Conservation (phyloP, 2,797 vertebrate genomes). For the Prionace glauca region DNA sequence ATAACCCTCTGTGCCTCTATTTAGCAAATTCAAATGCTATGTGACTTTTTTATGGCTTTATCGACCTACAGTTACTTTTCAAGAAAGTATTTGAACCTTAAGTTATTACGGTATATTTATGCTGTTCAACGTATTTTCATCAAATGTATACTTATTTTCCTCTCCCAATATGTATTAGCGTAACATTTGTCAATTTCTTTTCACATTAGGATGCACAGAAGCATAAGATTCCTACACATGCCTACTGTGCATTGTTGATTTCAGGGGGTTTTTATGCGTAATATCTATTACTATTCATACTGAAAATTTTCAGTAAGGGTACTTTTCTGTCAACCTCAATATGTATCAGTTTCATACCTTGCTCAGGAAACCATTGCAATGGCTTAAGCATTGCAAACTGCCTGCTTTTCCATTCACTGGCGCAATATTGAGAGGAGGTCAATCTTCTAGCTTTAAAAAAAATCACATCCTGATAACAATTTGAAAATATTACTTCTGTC, state of each 20-base stretch:
- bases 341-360: constrained; percentile 43
- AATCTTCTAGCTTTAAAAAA: neutral
- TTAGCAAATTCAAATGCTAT: neutral
- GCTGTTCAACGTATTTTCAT: neutral
- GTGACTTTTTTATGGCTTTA: neutral
- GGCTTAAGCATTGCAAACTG: neutral
- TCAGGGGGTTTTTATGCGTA: constrained; percentile 1
- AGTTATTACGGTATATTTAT: neutral
- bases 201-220: neutral
- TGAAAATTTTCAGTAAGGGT: constrained; percentile 44
- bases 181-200: neutral
- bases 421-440: neutral
- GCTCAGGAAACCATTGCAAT: constrained; percentile 35
- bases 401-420: constrained; percentile 13
- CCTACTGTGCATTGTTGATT: neutral
- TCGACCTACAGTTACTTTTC: neutral
- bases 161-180: neutral
- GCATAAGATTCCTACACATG: neutral
- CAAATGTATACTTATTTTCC: neutral
- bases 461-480: neutral
- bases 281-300: constrained; percentile 48
- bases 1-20: neutral
- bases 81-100: neutral
- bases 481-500: neutral
- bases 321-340: constrained; percentile 45